phyloP scores from a whole-genome alignment of 1,140 invertebrate species.

The Drosophila murphyi region DNA sequence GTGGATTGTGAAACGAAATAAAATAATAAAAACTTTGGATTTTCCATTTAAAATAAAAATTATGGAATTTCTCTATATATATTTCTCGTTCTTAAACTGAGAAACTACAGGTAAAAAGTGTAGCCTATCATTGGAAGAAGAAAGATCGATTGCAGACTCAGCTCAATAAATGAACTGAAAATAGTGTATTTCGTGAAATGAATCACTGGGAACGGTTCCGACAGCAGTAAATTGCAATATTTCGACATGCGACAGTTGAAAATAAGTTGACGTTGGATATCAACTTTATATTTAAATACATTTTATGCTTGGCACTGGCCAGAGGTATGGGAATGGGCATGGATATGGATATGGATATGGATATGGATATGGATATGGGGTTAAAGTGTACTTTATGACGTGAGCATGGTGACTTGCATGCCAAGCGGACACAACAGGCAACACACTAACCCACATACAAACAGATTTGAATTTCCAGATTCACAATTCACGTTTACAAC shows the following conservation, averaged over 20 bases:
- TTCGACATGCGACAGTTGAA: slow-evolving; percentile 31
- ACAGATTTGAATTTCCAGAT: slow-evolving; percentile 17
- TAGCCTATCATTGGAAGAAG: no score
- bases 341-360: slow-evolving; percentile 7
- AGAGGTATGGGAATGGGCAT: neutral
- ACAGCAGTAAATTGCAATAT: slow-evolving; percentile 31
- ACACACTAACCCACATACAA: slow-evolving; percentile 50
- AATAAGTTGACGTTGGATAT: slow-evolving; percentile 26
- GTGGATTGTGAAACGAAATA: no score
- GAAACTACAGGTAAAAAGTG: no score
- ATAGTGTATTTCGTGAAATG: neutral
- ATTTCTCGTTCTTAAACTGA: no score
- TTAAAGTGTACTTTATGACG: neutral
- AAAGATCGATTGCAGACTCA: no score
- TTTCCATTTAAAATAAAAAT: no score
- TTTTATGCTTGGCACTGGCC: neutral
- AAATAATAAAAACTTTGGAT: no score
- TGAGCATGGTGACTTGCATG: slow-evolving; percentile 21
- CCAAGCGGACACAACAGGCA: slow-evolving; percentile 15
- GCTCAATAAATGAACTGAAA: neutral
- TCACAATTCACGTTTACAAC: slow-evolving; percentile 50
- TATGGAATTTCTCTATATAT: no score
- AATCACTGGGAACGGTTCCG: neutral
- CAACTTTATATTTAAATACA: slow-evolving; percentile 11
- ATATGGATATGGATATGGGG: slow-evolving; percentile 3